phyloP scores from a whole-genome alignment of 2,113 vertebrate genomes.

The Ophthalmolycus amberensis region DNA sequence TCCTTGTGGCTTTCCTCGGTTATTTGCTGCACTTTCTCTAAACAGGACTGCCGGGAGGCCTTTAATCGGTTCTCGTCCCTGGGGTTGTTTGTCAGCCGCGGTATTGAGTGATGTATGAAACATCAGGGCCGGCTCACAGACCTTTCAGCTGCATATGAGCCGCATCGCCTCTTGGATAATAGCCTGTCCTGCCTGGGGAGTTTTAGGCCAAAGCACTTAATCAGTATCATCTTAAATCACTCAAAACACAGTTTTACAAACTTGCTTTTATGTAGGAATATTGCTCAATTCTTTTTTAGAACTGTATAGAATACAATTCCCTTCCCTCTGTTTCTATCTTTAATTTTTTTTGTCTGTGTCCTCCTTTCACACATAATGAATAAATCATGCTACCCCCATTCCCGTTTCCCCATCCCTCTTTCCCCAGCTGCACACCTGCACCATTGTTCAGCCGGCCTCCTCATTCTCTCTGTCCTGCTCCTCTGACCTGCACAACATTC shows the following conservation, averaged over 20 bases:
- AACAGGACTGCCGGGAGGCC: conserved; percentile 46
- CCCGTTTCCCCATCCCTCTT: conserved; percentile 13
- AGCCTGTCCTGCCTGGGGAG: conserved; percentile 30
- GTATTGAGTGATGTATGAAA: conserved; percentile 57
- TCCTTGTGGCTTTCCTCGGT: conserved; percentile 32
- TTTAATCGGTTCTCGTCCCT: conserved; percentile 42
- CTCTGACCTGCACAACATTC: conserved; percentile 35
- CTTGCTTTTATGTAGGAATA: conserved; percentile 28
- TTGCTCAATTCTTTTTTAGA: background rate
- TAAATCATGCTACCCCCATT: conserved; percentile 53
- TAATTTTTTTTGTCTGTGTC: conserved; percentile 12
- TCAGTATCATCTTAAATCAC: conserved; percentile 30
- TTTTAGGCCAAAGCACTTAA: conserved; percentile 36
- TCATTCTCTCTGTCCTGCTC: conserved; percentile 20
- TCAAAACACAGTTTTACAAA: conserved; percentile 33
- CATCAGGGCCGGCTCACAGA: conserved; percentile 48
- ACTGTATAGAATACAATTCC: background rate
- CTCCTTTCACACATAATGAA: conserved; percentile 29
- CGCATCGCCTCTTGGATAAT: conserved; percentile 32
- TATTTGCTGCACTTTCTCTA: conserved; percentile 43
- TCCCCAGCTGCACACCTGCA: conserved; percentile 62
- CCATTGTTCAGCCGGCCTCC: conserved; percentile 44
- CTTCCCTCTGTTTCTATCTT: background rate
- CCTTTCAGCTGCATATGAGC: conserved; percentile 45
- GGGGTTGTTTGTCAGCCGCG: conserved; percentile 48